Evolutionary conservation across 2,113 vertebrate genomes (phyloP).

Genomic region (Austrofundulus limnaeus): DNA sequence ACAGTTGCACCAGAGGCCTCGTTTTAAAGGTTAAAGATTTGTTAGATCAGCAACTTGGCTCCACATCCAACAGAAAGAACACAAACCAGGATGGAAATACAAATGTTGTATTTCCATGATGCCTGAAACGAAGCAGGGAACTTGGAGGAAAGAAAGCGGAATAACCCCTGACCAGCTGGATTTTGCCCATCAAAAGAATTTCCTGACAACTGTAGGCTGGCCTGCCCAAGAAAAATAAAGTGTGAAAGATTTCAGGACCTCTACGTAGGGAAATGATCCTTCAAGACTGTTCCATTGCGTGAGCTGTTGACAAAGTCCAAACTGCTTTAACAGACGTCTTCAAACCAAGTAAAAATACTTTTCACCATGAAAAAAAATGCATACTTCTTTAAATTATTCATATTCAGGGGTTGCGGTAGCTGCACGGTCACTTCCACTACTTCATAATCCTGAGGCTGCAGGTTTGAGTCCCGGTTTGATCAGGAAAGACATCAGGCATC

Average conservation of each 20-base stretch:
- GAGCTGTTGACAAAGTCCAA: conserved; percentile 53
- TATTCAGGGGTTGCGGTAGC: too few species aligned
- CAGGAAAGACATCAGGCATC: too few species aligned
- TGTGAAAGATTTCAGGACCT: conserved; percentile 60
- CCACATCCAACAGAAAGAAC: conserved; percentile 40
- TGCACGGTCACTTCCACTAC: too few species aligned
- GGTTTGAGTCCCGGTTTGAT: too few species aligned
- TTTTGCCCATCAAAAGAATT: conserved; percentile 67
- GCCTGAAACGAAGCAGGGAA: conserved; percentile 49
- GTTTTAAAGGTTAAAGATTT: conserved; percentile 61
- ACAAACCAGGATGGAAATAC: conserved; percentile 69
- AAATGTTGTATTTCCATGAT: conserved; percentile 48
- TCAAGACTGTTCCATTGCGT: conserved; percentile 54
- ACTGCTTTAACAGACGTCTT: conserved; percentile 33
- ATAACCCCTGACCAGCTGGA: conserved; percentile 34
- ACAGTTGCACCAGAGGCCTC: conserved; percentile 42
- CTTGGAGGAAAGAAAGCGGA: conserved; percentile 43
- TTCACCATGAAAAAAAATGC: too few species aligned
- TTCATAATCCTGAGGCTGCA: too few species aligned
- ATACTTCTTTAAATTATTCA: too few species aligned
- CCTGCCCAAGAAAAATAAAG: conserved; percentile 73
- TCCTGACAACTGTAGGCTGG: conserved; percentile 61
- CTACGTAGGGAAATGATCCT: conserved; percentile 56
- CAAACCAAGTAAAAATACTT: conserved; percentile 48
- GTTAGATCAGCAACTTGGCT: conserved; percentile 56